Percentiles rank a stretch among this genome's conserved stretches.
Conservation (phyloP, 2,888 invertebrate genomes). For the Myopa testacea region DNA sequence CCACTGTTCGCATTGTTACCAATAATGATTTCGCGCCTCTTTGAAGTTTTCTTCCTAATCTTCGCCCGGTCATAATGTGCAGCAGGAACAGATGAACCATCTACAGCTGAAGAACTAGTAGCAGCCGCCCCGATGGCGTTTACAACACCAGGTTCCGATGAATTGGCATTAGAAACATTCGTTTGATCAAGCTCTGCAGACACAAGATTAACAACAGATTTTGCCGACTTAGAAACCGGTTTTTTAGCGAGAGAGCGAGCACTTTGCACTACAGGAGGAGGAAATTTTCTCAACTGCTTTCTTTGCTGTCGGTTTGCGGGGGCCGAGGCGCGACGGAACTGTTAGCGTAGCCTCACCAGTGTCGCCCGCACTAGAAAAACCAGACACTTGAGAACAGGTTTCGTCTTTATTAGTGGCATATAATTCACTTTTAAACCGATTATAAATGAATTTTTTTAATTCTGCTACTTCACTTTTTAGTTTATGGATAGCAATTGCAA, state of each 20-base stretch:
- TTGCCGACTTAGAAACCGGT: too few relatives aligned
- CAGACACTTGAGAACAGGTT: not conserved
- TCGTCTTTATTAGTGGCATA: not conserved
- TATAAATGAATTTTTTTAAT: not conserved
- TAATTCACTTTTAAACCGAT: not conserved
- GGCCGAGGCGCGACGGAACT: not conserved
- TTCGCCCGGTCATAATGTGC: not conserved
- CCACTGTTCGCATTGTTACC: too few relatives aligned
- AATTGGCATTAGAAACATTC: not conserved
- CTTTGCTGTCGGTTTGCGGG: conserved; percentile 1
- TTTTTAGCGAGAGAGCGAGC: too few relatives aligned
- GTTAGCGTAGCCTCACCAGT: not conserved
- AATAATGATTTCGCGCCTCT: too few relatives aligned
- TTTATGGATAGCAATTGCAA: not conserved
- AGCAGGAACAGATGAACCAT: conserved; percentile 1
- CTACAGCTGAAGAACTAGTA: not conserved
- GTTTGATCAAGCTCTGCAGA: not conserved
- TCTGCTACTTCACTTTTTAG: not conserved
- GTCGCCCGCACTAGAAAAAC: not conserved
- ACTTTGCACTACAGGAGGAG: not conserved
- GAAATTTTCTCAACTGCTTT: not conserved
- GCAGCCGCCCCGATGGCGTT: not conserved
- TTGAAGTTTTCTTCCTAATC: not conserved
- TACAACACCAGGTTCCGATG: not conserved
- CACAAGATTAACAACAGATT: too few relatives aligned